Evolutionary conservation across 2,888 invertebrate species (phyloP).

Genomic region (Ochropleura plecta): DNA sequence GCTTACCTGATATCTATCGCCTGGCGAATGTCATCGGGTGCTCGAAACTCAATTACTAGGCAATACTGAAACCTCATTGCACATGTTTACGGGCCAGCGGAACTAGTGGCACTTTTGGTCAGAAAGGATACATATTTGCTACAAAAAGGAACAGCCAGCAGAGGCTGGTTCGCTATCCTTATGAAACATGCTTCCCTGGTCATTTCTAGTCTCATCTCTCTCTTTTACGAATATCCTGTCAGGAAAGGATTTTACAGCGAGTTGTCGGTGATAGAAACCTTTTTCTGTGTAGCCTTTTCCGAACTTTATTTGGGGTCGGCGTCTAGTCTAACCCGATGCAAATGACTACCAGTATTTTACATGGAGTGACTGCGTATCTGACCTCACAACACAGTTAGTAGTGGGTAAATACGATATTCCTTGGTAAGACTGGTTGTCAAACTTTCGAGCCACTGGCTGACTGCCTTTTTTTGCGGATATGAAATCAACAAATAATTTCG

Average conservation of each 20-base stretch:
- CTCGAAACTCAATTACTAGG: conserved; percentile 19
- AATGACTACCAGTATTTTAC: no score
- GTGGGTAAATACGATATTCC: no score
- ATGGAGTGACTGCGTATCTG: no score
- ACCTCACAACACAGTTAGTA: no score
- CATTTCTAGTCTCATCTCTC: background rate
- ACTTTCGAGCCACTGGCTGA: no score
- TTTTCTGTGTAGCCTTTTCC: no score
- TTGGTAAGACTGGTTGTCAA: no score
- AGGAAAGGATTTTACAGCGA: background rate
- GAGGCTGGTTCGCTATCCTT: background rate
- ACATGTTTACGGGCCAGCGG: background rate
- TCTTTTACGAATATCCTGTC: background rate
- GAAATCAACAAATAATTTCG: no score
- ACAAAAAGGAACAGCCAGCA: background rate
- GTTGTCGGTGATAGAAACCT: background rate
- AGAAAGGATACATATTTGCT: background rate
- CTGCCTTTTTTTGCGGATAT: no score
- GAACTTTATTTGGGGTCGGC: no score
- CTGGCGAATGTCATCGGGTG: background rate
- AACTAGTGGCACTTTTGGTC: background rate
- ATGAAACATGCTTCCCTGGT: background rate
- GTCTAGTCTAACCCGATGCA: no score
- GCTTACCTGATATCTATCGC: background rate
- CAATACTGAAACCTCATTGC: conserved; percentile 1